These are phyloP conservation scores for Idaea straminata DNA, from an alignment of 2,888 invertebrate genomes.

Conservation along the genomic window DNA sequence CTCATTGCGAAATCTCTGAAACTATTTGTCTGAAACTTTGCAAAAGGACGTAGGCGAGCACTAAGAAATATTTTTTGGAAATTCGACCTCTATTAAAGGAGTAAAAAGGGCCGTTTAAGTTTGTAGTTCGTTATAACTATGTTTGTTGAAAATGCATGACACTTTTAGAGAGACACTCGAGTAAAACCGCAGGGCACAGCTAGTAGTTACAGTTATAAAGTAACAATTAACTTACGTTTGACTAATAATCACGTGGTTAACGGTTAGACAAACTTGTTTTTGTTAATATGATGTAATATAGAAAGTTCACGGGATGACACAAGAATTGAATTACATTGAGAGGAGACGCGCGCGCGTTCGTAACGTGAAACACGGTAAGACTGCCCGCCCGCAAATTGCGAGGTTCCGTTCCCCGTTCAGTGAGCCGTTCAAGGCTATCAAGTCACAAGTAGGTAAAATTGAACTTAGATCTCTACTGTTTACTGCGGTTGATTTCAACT, in stretches of 20 bases:
- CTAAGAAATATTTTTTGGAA: too few relatives aligned
- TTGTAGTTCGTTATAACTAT: too few relatives aligned
- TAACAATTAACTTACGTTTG: background rate
- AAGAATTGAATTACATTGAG: background rate
- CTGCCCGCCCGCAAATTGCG: background rate
- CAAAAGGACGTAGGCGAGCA: too few relatives aligned
- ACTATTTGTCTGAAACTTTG: too few relatives aligned
- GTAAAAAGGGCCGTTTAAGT: too few relatives aligned
- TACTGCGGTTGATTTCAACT: too few relatives aligned
- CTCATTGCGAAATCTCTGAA: too few relatives aligned
- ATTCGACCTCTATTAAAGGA: too few relatives aligned
- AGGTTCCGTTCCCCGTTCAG: conserved; percentile 19
- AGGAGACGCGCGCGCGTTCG: background rate
- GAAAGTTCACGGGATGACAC: background rate
- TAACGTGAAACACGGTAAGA: background rate
- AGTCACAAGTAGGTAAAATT: conserved; percentile 9
- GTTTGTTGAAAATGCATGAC: too few relatives aligned
- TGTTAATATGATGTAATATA: background rate
- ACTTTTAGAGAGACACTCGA: too few relatives aligned
- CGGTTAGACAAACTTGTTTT: background rate
- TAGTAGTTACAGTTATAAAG: background rate
- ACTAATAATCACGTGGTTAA: background rate
- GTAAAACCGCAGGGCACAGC: too few relatives aligned
- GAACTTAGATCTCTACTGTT: background rate
- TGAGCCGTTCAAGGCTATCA: conserved; percentile 22